Conservation (phyloP, 2,113 vertebrate genomes). For the Takifugu flavidus region DNA sequence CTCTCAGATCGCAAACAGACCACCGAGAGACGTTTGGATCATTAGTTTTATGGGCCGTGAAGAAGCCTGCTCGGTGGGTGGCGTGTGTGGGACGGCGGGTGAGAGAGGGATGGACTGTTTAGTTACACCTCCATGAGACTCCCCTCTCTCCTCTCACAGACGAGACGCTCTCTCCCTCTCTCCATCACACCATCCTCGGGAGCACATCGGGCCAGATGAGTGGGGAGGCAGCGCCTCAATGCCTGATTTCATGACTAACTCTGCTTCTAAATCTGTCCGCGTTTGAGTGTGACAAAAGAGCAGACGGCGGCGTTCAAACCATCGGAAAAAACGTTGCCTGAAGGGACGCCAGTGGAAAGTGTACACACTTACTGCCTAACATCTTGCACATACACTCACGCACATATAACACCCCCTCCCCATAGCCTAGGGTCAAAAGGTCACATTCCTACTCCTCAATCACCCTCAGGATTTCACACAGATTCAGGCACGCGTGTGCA, state of each 20-base stretch:
- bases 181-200: neutral
- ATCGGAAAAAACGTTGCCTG: conserved; percentile 7
- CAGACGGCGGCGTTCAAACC: conserved; percentile 22
- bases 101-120: conserved; percentile 41
- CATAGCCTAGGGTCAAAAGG: conserved; percentile 59
- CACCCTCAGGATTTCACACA: conserved; percentile 74
- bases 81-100: conserved; percentile 24
- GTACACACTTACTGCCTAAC: conserved; percentile 48
- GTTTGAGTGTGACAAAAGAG: neutral
- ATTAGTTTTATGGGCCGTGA: conserved; percentile 57
- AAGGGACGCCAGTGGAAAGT: conserved; percentile 44
- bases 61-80: conserved; percentile 42
- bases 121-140: conserved; percentile 58
- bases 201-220: conserved; percentile 6
- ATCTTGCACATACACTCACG: conserved; percentile 39
- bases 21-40: conserved; percentile 42
- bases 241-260: conserved; percentile 17
- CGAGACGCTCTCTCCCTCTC: conserved; percentile 13
- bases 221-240: conserved; percentile 17
- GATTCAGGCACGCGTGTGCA: conserved; percentile 42
- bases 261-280: conserved; percentile 5
- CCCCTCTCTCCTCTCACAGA: conserved; percentile 46
- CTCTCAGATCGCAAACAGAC: conserved; percentile 26
- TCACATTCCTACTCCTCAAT: conserved; percentile 72
- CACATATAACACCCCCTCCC: conserved; percentile 54